Percentiles rank a stretch among this genome's conserved stretches.
Evolutionary conservation across 2,797 vertebrate genomes (phyloP).

Genomic region (Peromyscus eremicus): DNA sequence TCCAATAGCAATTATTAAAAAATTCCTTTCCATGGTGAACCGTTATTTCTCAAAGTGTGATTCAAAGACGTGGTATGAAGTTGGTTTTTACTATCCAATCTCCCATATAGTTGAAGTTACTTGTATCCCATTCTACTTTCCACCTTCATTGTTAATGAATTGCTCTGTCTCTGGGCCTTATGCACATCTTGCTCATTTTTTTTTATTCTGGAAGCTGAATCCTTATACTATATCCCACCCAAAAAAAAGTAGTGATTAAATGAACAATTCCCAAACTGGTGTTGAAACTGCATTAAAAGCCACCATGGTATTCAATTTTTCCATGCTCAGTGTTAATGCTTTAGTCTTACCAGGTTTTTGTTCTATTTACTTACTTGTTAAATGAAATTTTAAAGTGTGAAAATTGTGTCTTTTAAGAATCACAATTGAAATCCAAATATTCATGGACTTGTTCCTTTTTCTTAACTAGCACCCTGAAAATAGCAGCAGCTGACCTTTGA

Average conservation of each 20-base stretch:
- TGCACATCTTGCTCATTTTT: neutral
- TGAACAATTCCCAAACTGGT: neutral
- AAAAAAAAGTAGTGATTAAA: neutral
- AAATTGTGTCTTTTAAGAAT: conserved; percentile 54
- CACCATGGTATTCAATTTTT: conserved; percentile 26
- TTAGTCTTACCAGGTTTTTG: conserved; percentile 21
- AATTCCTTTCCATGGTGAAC: conserved; percentile 48
- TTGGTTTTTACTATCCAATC: conserved; percentile 47
- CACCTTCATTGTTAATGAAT: conserved; percentile 65
- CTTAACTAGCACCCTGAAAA: conserved; percentile 41
- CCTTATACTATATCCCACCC: neutral
- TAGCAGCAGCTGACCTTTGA: conserved; percentile 63
- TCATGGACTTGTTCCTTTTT: conserved; percentile 57
- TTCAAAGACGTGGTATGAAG: conserved; percentile 61
- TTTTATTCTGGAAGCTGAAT: conserved; percentile 50
- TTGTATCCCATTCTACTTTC: conserved; percentile 65
- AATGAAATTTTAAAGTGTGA: conserved; percentile 42
- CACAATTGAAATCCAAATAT: conserved; percentile 55
- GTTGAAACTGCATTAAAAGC: conserved; percentile 59
- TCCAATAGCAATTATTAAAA: conserved; percentile 53
- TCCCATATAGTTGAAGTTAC: conserved; percentile 34
- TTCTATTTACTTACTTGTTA: conserved; percentile 47
- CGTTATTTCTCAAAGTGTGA: conserved; percentile 65
- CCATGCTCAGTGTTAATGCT: neutral
- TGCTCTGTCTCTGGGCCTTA: conserved; percentile 15